Percentiles rank a stretch among this genome's conserved stretches.
These are phyloP conservation scores for Ictalurus punctatus DNA, from an alignment of 2,113 vertebrate species.

Conservation along the genomic window DNA sequence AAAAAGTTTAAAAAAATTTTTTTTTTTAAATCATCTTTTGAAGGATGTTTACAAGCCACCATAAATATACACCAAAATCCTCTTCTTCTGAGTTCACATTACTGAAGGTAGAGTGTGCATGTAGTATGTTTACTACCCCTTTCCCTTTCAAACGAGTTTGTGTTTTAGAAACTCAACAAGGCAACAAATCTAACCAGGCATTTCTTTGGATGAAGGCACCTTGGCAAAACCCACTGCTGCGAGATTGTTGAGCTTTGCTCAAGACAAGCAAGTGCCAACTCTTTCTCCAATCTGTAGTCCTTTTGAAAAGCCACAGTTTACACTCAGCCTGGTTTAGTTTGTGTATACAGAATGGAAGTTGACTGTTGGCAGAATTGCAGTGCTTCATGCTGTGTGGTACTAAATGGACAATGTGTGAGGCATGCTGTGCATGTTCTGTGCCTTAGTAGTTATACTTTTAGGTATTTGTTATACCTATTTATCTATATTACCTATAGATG, in stretches of 20 bases:
- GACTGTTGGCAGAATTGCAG: slow-evolving; percentile 17
- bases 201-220: slow-evolving; percentile 59
- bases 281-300: slow-evolving; percentile 6
- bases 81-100: background rate
- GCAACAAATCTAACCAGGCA: slow-evolving; percentile 64
- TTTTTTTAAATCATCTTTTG: background rate
- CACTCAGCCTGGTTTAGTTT: slow-evolving; percentile 32
- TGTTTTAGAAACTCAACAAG: slow-evolving; percentile 38
- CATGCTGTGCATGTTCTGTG: background rate
- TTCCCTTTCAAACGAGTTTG: slow-evolving; percentile 55
- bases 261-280: slow-evolving; percentile 24
- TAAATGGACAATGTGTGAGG: background rate
- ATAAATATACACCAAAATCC: slow-evolving; percentile 6
- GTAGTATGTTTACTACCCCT: background rate
- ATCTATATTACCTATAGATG: background rate
- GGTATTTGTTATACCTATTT: background rate
- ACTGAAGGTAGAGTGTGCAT: background rate
- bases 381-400: background rate
- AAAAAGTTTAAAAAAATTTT: background rate
- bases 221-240: slow-evolving; percentile 58
- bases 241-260: slow-evolving; percentile 43
- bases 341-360: slow-evolving; percentile 29
- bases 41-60: background rate
- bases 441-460: background rate
- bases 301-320: slow-evolving; percentile 42